phyloP scores from a whole-genome alignment of 1,140 invertebrate genomes.

The Platyscapa corneri region DNA sequence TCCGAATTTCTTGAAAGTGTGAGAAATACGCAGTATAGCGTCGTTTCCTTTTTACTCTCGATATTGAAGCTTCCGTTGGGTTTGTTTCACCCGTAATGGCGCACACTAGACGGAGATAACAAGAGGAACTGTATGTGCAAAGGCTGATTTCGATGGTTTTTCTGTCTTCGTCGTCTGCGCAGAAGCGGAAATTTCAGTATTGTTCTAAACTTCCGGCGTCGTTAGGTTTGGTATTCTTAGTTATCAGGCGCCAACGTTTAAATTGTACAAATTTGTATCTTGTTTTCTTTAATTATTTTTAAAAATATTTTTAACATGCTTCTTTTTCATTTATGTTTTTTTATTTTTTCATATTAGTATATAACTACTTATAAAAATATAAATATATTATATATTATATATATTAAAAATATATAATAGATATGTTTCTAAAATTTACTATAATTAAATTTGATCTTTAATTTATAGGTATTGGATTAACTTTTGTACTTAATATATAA shows the following conservation, averaged over 20 bases:
- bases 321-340: not conserved
- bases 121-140: not conserved
- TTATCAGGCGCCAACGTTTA: not conserved
- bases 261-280: not conserved
- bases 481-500: too few relatives aligned
- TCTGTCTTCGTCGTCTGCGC: constrained; percentile 21
- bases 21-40: constrained; percentile 18
- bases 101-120: constrained; percentile 12
- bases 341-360: too few relatives aligned
- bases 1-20: not conserved
- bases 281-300: constrained; percentile 30
- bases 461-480: too few relatives aligned
- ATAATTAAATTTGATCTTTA: too few relatives aligned
- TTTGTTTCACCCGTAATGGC: constrained; percentile 15
- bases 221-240: constrained; percentile 50
- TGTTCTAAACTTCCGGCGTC: constrained; percentile 58
- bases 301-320: not conserved
- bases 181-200: constrained; percentile 11
- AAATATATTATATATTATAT: too few relatives aligned
- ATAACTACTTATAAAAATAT: too few relatives aligned
- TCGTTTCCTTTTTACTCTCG: constrained; percentile 35
- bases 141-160: not conserved
- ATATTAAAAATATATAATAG: too few relatives aligned
- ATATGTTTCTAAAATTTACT: too few relatives aligned
- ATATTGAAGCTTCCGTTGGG: not conserved